A percentile compares a stretch with the other conserved stretches of the same genome.
Evolutionary conservation across 2,113 vertebrate species (phyloP).

Genomic region (Oreochromis niloticus): DNA sequence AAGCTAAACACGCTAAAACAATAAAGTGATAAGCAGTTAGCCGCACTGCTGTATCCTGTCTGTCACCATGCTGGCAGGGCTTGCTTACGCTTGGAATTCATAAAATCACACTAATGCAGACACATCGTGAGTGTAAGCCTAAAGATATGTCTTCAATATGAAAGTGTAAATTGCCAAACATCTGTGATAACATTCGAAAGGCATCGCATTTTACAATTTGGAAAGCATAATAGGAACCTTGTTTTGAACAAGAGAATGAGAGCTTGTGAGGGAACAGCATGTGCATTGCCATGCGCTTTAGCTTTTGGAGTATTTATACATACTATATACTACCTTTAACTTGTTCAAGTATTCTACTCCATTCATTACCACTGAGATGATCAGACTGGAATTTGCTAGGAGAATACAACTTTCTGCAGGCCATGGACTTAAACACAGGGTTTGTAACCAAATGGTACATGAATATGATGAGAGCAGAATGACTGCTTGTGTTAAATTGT

Average conservation of each 20-base stretch:
- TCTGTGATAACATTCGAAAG: neutral
- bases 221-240: neutral
- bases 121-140: neutral
- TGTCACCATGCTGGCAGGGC: slow-evolving; percentile 40
- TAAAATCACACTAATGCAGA: neutral
- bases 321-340: neutral
- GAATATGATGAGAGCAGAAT: neutral
- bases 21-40: slow-evolving; percentile 15
- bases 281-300: neutral
- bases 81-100: neutral
- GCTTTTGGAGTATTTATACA: neutral
- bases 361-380: neutral
- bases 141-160: neutral
- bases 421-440: neutral
- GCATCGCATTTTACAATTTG: neutral
- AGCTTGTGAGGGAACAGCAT: neutral
- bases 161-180: neutral
- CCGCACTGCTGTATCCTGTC: slow-evolving; percentile 17
- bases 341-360: neutral
- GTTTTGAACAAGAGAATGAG: neutral
- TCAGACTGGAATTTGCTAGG: neutral
- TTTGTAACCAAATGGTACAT: neutral
- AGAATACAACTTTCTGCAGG: neutral
- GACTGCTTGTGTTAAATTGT: neutral
- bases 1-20: slow-evolving; percentile 33